phyloP scores from a whole-genome alignment of 1,140 invertebrate genomes.

The Trypoxylus dichotomus region DNA sequence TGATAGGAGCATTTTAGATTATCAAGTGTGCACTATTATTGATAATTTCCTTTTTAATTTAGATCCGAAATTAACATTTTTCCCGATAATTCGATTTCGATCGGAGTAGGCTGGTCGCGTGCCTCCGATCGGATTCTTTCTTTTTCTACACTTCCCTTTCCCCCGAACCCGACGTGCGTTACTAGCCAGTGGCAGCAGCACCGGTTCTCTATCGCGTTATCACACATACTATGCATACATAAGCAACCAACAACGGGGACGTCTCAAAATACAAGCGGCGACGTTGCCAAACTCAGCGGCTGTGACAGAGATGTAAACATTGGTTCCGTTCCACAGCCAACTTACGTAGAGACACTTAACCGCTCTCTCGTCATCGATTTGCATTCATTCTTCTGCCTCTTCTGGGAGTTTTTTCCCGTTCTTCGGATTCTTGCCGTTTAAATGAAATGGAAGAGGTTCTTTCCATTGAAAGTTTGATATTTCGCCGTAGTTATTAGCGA shows the following conservation, averaged over 20 bases:
- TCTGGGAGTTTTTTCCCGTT: not conserved
- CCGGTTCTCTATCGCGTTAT: not conserved
- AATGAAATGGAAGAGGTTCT: too few species aligned
- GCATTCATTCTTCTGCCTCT: not conserved
- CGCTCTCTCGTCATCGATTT: not conserved
- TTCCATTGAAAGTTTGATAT: too few species aligned
- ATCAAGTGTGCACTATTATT: too few species aligned
- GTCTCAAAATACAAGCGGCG: slow-evolving; percentile 4
- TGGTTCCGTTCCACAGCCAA: not conserved
- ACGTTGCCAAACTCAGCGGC: not conserved
- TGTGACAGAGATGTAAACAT: slow-evolving; percentile 5
- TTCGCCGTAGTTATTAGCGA: too few species aligned
- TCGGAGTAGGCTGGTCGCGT: not conserved
- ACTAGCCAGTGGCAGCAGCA: not conserved
- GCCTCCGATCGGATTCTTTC: not conserved
- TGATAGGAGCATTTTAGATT: too few species aligned
- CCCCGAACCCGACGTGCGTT: too few species aligned
- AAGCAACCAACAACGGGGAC: not conserved
- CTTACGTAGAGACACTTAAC: not conserved
- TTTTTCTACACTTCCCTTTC: not conserved
- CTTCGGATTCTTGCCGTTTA: not conserved
- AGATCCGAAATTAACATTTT: too few species aligned
- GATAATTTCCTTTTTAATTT: too few species aligned
- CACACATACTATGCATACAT: not conserved
- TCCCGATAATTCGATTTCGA: not conserved